phyloP scores from a whole-genome alignment of 2,113 vertebrate species.

The Saccopteryx bilineata region DNA sequence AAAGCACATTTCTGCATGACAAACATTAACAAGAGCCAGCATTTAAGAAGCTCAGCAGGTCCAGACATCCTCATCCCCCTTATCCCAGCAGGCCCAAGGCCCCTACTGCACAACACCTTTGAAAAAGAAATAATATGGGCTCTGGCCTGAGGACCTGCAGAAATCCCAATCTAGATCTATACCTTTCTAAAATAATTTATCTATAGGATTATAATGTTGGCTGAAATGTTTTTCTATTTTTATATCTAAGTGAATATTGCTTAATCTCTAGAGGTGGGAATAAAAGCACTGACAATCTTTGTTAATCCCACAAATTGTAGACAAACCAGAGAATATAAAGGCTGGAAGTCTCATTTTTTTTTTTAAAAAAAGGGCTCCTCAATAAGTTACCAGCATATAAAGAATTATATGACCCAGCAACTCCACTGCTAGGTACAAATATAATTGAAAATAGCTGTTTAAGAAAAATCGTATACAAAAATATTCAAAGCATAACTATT shows the following conservation, averaged over 20 bases:
- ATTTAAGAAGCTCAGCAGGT: not conserved
- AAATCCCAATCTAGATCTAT: not conserved
- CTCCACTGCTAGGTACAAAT: not conserved
- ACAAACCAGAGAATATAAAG: not conserved
- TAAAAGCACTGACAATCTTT: not conserved
- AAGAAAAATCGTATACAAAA: constrained; percentile 2
- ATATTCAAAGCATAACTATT: not conserved
- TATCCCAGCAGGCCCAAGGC: not conserved
- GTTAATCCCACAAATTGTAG: not conserved
- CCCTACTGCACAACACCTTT: not conserved
- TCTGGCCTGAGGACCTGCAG: not conserved
- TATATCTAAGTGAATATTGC: not conserved
- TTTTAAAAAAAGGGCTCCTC: not conserved
- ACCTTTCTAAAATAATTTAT: not conserved
- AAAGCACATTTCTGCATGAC: not conserved
- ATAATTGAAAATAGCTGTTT: not conserved
- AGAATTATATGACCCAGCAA: not conserved
- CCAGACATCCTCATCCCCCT: not conserved
- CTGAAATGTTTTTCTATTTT: not conserved
- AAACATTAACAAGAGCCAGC: not conserved
- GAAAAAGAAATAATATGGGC: not conserved
- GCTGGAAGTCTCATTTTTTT: not conserved
- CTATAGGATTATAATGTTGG: not conserved
- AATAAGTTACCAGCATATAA: not conserved
- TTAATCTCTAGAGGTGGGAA: not conserved